Evolutionary conservation across 2,797 vertebrate genomes (phyloP).

Genomic region (Sebastes wilsoni): DNA sequence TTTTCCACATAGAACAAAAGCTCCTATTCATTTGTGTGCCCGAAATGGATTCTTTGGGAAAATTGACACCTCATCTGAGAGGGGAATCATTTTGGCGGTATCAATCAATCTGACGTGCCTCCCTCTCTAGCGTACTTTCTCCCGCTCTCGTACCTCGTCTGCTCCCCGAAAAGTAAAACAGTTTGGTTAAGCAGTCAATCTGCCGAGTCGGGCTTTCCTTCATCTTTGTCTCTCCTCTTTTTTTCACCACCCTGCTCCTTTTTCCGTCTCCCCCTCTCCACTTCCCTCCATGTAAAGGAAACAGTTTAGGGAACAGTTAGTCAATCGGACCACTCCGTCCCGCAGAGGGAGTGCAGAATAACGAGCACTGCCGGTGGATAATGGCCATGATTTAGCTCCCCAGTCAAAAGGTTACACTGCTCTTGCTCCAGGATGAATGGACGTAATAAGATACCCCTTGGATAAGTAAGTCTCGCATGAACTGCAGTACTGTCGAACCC

Average conservation of each 20-base stretch:
- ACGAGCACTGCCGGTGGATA: conserved; percentile 73
- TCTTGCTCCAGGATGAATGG: conserved; percentile 75
- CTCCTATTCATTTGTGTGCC: conserved; percentile 64
- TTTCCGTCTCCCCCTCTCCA: background rate
- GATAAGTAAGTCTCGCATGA: conserved; percentile 72
- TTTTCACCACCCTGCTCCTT: background rate
- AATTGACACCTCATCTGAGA: conserved; percentile 66
- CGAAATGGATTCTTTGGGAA: conserved; percentile 42
- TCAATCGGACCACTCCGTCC: conserved; percentile 68
- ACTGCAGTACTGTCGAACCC: conserved; percentile 55
- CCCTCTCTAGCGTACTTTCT: conserved; percentile 10
- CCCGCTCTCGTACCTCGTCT: background rate
- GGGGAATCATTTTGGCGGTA: conserved; percentile 48
- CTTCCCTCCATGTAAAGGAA: conserved; percentile 64
- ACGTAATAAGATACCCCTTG: conserved; percentile 75
- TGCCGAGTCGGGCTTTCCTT: conserved; percentile 12
- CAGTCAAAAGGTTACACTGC: conserved; percentile 77
- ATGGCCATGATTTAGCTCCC: conserved; percentile 76
- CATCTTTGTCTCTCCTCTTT: conserved; percentile 27
- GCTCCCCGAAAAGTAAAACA: conserved; percentile 27
- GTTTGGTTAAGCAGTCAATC: conserved; percentile 39
- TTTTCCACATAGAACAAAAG: conserved; percentile 68
- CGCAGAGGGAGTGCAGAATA: conserved; percentile 73
- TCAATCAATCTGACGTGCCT: conserved; percentile 59
- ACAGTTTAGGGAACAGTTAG: conserved; percentile 75